Evolutionary conservation across 2,888 invertebrate species (phyloP), one percentile per base, ranked within the genome.

Genomic region (Stictocephala bisonia): DNA sequence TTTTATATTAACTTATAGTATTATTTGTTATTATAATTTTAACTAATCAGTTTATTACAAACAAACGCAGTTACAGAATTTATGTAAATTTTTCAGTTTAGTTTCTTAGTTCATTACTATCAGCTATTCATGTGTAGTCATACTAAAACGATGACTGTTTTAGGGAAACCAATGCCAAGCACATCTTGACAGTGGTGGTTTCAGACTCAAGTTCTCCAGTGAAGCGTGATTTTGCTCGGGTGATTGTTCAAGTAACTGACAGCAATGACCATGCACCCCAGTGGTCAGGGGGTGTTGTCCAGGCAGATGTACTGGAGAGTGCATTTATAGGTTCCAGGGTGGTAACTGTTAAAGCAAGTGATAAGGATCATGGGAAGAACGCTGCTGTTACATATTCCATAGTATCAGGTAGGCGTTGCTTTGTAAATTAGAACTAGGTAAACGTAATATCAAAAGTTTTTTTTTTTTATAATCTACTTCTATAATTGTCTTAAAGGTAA

Each of bases 141-240:
- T n/a, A n/a, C n/a, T n/a, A n/a, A n/a, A n/a, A n/a, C n/a, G 20
- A 50, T 60, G 71, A 26, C 77, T 77, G 56, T 77, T 77, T 53
- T 77, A 83, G 90, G 60, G 96, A 96, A 84, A 89, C 91, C 31
- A 90, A 93, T 56, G 88, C 89, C 44, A 88, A 91, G 69, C 96
- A 97, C 85, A 87, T 93, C 77, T 84, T 97, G 75, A 94, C 94
- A 1, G 92, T 96, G 56, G 93, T 94, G 89, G 96, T 94, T 40
- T 90, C 93, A 78, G 96, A 96, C 84, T 91, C 93, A 79, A 95
- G 95, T 4, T 93, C 93, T 11, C 94, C 93, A n/a, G 91, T 95
- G 0, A 91, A 94, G 80, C 86, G 93, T 2, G 93, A 94, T 81
- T 93, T 91, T 83, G 93, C 95, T 24, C 88, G 95, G 79, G 92